These are phyloP conservation scores for Gandaritis pyraliata DNA, from an alignment of 2,888 invertebrate species.

Conservation along the genomic window DNA sequence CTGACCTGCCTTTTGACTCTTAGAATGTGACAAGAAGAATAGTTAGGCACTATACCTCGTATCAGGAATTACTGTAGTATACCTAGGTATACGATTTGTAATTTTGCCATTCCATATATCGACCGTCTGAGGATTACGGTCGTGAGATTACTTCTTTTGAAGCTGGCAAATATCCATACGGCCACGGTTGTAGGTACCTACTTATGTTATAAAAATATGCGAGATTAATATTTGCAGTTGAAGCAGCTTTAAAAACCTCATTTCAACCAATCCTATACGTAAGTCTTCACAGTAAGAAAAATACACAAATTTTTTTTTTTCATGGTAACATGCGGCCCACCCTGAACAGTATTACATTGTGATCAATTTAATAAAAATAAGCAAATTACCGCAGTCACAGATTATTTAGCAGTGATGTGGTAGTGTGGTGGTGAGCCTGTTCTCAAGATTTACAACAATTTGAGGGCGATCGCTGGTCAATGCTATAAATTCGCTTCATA, in stretches of 20 bases:
- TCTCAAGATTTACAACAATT: constrained; percentile 50
- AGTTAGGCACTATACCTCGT: too few species aligned
- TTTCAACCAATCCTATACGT: not conserved
- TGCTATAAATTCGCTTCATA: constrained; percentile 53
- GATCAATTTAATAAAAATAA: not conserved
- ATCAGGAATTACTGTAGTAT: too few species aligned
- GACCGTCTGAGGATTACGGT: too few species aligned
- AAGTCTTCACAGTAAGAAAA: not conserved
- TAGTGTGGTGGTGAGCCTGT: constrained; percentile 25
- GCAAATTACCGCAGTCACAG: constrained; percentile 38
- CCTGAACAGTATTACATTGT: not conserved
- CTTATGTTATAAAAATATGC: not conserved
- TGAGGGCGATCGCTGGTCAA: constrained; percentile 42
- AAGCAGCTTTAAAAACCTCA: not conserved
- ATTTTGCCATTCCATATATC: too few species aligned
- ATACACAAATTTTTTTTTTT: not conserved
- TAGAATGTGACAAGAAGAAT: too few species aligned
- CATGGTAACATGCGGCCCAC: constrained; percentile 39
- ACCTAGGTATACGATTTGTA: too few species aligned
- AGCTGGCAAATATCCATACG: not conserved
- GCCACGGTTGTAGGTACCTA: not conserved
- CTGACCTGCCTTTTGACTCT: too few species aligned
- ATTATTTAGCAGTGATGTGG: constrained; percentile 16
- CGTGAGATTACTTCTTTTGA: not conserved
- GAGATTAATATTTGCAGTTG: constrained; percentile 5